phyloP scores from a whole-genome alignment of 2,888 invertebrate species.

The Griposia aprilina region DNA sequence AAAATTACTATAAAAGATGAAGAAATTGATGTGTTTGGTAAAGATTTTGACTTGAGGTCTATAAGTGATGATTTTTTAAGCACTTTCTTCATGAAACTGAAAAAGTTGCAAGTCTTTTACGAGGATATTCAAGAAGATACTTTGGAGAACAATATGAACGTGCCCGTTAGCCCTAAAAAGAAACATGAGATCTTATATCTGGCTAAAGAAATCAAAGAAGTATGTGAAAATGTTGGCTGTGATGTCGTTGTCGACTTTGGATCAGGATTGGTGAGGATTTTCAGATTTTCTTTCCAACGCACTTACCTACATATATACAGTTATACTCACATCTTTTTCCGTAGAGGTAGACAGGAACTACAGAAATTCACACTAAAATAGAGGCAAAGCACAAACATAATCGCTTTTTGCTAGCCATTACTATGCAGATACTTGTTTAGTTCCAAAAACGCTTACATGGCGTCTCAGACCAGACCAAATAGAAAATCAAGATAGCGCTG shows the following conservation, averaged over 20 bases:
- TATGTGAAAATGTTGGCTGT: constrained; percentile 86
- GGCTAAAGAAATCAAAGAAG: constrained; percentile 88
- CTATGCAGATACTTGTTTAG: background rate
- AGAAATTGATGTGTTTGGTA: constrained; percentile 70
- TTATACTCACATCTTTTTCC: background rate
- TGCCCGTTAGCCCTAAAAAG: constrained; percentile 91
- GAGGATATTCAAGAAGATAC: constrained; percentile 66
- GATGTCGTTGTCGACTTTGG: constrained; percentile 93
- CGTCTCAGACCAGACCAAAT: no score
- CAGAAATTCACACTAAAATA: background rate
- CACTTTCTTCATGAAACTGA: constrained; percentile 72
- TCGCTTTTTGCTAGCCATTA: background rate
- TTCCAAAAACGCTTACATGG: background rate
- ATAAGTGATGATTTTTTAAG: constrained; percentile 70
- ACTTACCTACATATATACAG: background rate
- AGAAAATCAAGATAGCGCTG: no score
- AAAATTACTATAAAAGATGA: constrained; percentile 85
- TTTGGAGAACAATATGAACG: constrained; percentile 70
- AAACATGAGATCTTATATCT: constrained; percentile 93
- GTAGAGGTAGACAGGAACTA: background rate
- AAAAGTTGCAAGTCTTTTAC: constrained; percentile 70
- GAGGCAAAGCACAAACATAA: background rate
- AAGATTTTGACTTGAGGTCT: constrained; percentile 66
- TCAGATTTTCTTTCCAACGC: background rate
- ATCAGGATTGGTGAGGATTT: constrained; percentile 92